A percentile compares a stretch with the other conserved stretches of the same genome.
Conservation (phyloP, 2,113 vertebrate species). For the Isurus oxyrinchus region DNA sequence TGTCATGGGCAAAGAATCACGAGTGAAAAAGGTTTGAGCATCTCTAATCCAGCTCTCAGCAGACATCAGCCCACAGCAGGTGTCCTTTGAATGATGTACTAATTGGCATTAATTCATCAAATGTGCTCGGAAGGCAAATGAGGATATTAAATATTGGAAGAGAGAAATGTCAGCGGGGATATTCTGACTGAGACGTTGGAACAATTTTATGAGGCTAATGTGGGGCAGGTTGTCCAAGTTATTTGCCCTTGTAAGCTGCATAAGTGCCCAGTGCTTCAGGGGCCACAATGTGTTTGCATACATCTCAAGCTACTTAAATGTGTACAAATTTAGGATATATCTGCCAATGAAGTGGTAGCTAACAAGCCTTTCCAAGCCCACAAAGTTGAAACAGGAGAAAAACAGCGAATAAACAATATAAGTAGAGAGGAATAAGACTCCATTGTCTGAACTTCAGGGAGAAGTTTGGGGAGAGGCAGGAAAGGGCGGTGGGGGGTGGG, state of each 20-base stretch:
- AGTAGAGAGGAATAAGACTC: neutral
- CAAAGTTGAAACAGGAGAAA: neutral
- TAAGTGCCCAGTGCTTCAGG: neutral
- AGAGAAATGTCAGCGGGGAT: slow-evolving; percentile 4
- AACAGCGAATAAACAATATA: no score
- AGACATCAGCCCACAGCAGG: neutral
- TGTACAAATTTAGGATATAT: neutral
- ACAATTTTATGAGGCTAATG: neutral
- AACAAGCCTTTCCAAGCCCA: neutral
- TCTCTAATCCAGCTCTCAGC: neutral
- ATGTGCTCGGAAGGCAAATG: neutral
- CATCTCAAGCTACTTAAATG: neutral
- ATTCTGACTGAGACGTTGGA: neutral
- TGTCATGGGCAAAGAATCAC: neutral
- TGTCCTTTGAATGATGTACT: slow-evolving; percentile 13
- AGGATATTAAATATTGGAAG: slow-evolving; percentile 17
- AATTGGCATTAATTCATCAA: slow-evolving; percentile 27
- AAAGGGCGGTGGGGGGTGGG: no score
- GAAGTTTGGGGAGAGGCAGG: neutral
- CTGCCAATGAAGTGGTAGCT: neutral
- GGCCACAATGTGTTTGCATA: neutral
- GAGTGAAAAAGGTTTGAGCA: neutral
- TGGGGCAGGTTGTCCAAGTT: neutral
- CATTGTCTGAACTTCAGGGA: neutral
- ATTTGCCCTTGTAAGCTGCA: neutral